These are phyloP conservation scores for Pachymerium ferrugineum DNA, from an alignment of 2,888 invertebrate genomes.

Conservation along the genomic window DNA sequence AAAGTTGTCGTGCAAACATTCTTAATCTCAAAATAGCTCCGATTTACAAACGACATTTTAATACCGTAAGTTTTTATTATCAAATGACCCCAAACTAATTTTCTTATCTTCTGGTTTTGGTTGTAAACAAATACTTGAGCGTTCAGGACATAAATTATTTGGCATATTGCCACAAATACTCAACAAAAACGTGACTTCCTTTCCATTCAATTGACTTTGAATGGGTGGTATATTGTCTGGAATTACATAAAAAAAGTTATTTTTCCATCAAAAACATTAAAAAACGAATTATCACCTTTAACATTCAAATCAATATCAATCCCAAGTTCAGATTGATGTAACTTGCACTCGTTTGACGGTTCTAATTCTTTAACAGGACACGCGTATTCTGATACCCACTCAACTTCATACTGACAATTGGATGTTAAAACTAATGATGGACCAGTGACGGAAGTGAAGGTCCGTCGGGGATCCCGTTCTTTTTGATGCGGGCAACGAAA, in stretches of 20 bases:
- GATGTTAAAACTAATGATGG: not conserved
- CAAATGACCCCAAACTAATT: constrained; percentile 27
- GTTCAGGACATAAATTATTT: not conserved
- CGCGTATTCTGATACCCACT: constrained; percentile 33
- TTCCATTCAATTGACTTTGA: not conserved
- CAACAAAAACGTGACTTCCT: constrained; percentile 29
- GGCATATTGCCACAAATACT: constrained; percentile 20
- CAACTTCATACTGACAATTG: constrained; percentile 33
- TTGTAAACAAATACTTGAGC: not conserved
- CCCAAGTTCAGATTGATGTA: constrained; percentile 27
- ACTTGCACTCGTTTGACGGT: constrained; percentile 23
- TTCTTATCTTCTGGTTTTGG: not conserved
- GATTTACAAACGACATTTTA: no score
- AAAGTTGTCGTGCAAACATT: no score
- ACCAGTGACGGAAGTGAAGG: not conserved
- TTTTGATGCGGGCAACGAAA: not conserved
- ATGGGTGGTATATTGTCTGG: not conserved
- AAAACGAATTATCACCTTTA: no score
- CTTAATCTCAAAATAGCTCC: no score
- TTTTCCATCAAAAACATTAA: no score
- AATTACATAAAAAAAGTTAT: not conserved
- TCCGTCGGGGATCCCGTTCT: not conserved
- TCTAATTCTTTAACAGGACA: constrained; percentile 29
- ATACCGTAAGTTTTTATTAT: constrained; percentile 28
- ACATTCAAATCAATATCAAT: constrained; percentile 30